Conservation (phyloP, 2,113 vertebrate genomes). For the Pelecanus crispus region DNA sequence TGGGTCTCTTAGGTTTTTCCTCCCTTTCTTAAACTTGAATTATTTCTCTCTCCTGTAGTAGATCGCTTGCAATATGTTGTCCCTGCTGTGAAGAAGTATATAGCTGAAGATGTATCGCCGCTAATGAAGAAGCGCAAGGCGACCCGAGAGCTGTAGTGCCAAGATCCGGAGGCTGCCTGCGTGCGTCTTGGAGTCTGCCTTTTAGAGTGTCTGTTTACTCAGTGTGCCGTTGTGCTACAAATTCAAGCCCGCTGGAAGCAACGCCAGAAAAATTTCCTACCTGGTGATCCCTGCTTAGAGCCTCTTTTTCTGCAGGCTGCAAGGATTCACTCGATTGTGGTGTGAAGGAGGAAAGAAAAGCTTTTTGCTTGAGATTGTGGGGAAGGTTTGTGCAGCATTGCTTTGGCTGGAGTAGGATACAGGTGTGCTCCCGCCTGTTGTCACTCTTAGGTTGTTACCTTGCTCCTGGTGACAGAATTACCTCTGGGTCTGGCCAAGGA, state of each 20-base stretch:
- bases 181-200: neutral
- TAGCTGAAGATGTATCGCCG: neutral
- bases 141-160: neutral
- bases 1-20: neutral
- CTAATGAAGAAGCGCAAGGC: neutral
- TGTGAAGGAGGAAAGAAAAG: neutral
- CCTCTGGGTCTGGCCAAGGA: neutral
- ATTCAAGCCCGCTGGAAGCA: neutral
- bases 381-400: neutral
- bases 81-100: neutral
- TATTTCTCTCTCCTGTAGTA: neutral
- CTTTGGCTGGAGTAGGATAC: neutral
- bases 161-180: neutral
- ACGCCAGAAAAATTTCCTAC: fast-evolving
- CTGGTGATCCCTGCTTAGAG: neutral
- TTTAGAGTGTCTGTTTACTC: neutral
- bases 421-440: fast-evolving
- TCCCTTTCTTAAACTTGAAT: neutral
- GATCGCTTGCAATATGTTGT: neutral
- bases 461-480: neutral
- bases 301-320: neutral
- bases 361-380: neutral
- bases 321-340: fast-evolving
- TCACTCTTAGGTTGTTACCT: neutral
- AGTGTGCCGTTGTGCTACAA: fast-evolving